Evolutionary conservation across 2,888 invertebrate species (phyloP).

Genomic region (Tiliacea citrago): DNA sequence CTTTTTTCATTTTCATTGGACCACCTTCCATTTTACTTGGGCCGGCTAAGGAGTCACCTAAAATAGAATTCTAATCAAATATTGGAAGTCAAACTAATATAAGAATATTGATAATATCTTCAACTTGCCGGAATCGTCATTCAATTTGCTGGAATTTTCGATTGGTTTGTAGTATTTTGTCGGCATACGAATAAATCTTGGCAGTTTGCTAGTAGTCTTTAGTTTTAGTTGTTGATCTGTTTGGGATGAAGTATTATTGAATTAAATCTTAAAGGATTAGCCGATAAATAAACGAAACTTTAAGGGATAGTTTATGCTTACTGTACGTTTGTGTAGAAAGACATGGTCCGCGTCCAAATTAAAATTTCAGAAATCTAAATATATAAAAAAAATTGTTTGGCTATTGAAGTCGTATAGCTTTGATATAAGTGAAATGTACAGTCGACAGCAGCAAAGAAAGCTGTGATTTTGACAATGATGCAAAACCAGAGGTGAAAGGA

Average conservation of each 20-base stretch:
- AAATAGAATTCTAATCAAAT: conserved; percentile 31
- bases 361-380: no score
- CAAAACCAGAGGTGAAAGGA: no score
- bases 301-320: no score
- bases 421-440: no score
- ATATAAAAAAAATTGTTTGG: no score
- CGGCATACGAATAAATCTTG: conserved; percentile 58
- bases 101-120: conserved; percentile 20
- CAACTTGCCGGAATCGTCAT: conserved; percentile 60
- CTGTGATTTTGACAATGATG: no score
- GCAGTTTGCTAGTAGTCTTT: conserved; percentile 61
- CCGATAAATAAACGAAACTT: neutral
- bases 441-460: no score
- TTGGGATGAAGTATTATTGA: neutral
- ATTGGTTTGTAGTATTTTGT: conserved; percentile 38
- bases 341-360: no score
- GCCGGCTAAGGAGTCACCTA: conserved; percentile 58
- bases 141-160: conserved; percentile 30
- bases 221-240: conserved; percentile 58
- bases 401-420: no score
- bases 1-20: conserved; percentile 38
- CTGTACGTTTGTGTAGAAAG: no score
- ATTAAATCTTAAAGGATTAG: neutral
- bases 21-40: conserved; percentile 48
- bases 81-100: conserved; percentile 21